Evolutionary conservation across 2,797 vertebrate genomes (phyloP).

Genomic region (Somateria mollissima): DNA sequence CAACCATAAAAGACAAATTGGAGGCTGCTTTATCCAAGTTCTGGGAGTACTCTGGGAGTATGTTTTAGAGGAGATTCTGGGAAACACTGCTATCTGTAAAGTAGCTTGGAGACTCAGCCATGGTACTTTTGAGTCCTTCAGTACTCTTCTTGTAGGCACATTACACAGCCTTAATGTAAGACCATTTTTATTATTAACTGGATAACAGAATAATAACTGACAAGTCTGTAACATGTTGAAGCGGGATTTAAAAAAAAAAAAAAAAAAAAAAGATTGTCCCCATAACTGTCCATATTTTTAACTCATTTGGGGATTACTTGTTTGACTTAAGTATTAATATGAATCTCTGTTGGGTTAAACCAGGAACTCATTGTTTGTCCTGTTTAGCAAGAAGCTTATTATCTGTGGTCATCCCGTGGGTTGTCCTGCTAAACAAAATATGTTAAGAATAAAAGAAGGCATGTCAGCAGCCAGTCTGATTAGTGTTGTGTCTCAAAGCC

Average conservation of each 20-base stretch:
- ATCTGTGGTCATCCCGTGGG: neutral
- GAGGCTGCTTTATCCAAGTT: constrained; percentile 19
- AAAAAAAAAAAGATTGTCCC: neutral
- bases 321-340: neutral
- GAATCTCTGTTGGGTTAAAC: neutral
- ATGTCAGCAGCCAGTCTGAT: neutral
- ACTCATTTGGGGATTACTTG: neutral
- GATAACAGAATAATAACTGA: neutral
- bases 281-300: neutral
- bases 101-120: neutral
- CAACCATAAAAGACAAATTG: constrained; percentile 19
- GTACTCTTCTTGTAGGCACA: neutral
- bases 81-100: neutral
- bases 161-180: neutral
- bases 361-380: neutral
- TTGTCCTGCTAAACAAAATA: neutral
- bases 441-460: neutral
- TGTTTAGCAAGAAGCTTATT: constrained; percentile 1
- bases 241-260: neutral
- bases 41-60: neutral
- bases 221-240: neutral
- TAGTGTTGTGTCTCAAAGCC: neutral
- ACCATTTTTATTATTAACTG: neutral
- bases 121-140: neutral
- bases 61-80: constrained; percentile 26